Base-by-base conservation (phyloP, 2,888 invertebrate species). In the Auanema sp. region DNA sequence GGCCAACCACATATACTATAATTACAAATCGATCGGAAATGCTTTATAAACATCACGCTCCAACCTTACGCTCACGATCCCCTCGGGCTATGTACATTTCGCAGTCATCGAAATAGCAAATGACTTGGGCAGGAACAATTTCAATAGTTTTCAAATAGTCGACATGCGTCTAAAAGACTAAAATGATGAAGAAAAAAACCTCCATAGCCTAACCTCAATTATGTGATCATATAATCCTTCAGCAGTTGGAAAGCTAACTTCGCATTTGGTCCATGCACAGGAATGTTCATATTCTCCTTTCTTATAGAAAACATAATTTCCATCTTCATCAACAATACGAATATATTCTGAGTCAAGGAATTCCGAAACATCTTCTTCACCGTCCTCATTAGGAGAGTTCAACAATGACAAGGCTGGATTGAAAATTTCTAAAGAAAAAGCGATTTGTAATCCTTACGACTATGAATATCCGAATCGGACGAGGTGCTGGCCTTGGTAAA, bases 31-130 rank as follows among this genome's bases (percentile, higher is more conserved):
- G 33, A 33, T 33, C 8, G 33, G 8, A 33, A 8, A 33, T 33
- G 33, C 8, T 33, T 33, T 33, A 33, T 33, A 8, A 33, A 33
- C 33, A 33, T 33, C 3, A 8, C 33, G 3, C 33, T 33, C 14
- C 12, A 44, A 62, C 62, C 62, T 62, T 62, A 18, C 57, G 56
- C 42, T 18, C 10, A 44, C 62, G 43, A 25, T 56, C 57, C n/a
- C 62, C 62, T 24, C 62, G 58, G 5, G 40, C 56, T 1, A 62
- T 57, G 6, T 50, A 42, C 57, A 56, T 57, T 51, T 44, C 18
- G 50, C 62, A 62, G 33, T 62, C 57, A 8, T 18, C 62, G 56
- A 56, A 62, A 16, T 25, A 24, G 21, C 62, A 62, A 16, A 50
- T 51, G 10, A 57, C 16, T 47, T 21, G 21, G 47, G 47, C 47